Evolutionary conservation across 2,113 vertebrate species (phyloP).

Genomic region (Lagopus leucura): DNA sequence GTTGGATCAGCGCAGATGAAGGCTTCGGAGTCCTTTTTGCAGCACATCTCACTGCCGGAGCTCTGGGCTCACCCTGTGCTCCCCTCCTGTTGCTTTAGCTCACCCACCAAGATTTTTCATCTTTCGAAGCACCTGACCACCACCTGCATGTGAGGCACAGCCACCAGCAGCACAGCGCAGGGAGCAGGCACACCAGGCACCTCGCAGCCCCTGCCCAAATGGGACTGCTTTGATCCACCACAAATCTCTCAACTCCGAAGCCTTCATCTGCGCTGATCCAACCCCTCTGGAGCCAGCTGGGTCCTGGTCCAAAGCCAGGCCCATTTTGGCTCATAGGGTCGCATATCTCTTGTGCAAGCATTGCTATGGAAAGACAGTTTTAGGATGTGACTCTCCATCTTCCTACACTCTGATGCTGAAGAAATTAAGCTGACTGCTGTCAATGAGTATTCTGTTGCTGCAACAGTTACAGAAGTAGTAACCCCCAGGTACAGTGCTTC

Average conservation of each 20-base stretch:
- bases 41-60: background rate
- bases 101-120: background rate
- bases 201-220: background rate
- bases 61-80: background rate
- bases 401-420: background rate
- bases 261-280: background rate
- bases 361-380: background rate
- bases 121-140: no score
- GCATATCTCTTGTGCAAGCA: background rate
- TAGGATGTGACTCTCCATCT: background rate
- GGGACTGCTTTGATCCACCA: background rate
- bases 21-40: no score
- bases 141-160: no score
- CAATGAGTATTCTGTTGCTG: background rate
- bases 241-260: background rate
- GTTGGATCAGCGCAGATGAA: no score
- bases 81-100: background rate
- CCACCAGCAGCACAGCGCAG: no score
- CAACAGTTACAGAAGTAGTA: no score
- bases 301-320: background rate
- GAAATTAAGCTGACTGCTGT: background rate
- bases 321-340: background rate
- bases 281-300: background rate
- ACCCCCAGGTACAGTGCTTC: no score
- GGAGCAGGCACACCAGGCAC: no score